Evolutionary conservation across 2,113 vertebrate species (phyloP), one percentile per base, ranked within the genome.

Genomic region (Dinomys branickii): DNA sequence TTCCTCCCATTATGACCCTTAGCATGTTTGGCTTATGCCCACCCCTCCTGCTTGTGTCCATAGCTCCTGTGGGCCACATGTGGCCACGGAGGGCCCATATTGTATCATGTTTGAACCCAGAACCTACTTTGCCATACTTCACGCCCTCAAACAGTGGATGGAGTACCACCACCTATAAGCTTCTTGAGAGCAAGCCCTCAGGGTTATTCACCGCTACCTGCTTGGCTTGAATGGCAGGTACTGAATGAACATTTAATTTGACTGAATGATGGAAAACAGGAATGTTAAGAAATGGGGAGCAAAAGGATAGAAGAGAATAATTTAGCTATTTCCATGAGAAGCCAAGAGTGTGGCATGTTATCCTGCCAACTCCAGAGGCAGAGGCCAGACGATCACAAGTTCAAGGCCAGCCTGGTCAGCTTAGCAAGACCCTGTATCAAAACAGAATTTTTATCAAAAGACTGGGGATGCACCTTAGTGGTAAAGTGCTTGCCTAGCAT

Each of bases 21-120:
- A 5, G 7, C n/a, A 7, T 30, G 22, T 52, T 22, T 82, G 30
- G 12, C 35, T 52, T 56, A 52, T 17, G 22, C 7, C 35, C 14
- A 4, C 52, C 19, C 30, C 44, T 73, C 41, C 85, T 28, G 11
- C n/a, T 24, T 24, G 67, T n/a, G 17, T 35, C 35, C 19, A 10
- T 38, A 38, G 19, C 69, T 71, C 69, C n/a, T n/a, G 4, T 30
- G 26, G 73, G 73, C 41, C 73, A 75, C 24, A 26, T 30, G 24
- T 50, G 41, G 19, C 4, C 3, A 1, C 3, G 4, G 7, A 22
- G 8, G 30, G 4, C 2, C n/a, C 54, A 59, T 3, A 1, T 2
- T n/a, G 5, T 38, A 4, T 44, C 30, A 61, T 24, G 38, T 82
- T 47, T 59, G 17, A 78, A 41, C 2, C 35, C 22, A 50, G 17